Conservation (phyloP, 2,797 vertebrate genomes). For the Muscicapa striata region DNA sequence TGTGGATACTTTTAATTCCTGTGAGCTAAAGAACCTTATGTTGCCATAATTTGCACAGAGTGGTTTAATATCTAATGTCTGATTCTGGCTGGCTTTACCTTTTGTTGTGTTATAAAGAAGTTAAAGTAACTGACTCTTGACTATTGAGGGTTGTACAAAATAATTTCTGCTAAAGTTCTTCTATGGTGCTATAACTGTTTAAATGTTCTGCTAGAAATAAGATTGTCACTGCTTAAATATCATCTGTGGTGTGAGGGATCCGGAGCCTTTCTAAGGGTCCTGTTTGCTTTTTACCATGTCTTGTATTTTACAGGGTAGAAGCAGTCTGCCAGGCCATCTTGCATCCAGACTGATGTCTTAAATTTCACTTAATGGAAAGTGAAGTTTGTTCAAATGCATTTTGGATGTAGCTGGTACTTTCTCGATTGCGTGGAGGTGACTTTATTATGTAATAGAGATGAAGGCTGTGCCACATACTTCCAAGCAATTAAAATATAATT, state of each 20-base stretch:
- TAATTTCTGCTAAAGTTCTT: not conserved
- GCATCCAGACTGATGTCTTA: not conserved
- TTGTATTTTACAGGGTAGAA: not conserved
- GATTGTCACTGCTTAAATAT: not conserved
- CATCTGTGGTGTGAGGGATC: not conserved
- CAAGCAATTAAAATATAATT: not conserved
- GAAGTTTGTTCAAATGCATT: not conserved
- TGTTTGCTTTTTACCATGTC: not conserved
- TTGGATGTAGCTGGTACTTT: not conserved
- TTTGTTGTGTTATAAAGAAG: not conserved
- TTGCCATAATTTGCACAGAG: not conserved
- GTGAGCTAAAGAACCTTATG: not conserved
- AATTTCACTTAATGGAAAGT: not conserved
- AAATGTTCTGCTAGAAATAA: not conserved
- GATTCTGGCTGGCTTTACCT: not conserved
- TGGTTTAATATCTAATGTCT: not conserved
- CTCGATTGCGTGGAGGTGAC: not conserved
- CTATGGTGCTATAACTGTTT: rapidly evolving
- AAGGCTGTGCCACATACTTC: not conserved
- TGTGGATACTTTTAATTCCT: not conserved
- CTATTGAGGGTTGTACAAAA: not conserved
- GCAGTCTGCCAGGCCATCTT: not conserved
- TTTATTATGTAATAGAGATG: not conserved
- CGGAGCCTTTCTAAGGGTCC: not conserved
- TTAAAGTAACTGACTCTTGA: not conserved